Evolutionary conservation across 2,888 invertebrate genomes (phyloP), one percentile per base, ranked within the genome.

Genomic region (Drosophila ezoana): DNA sequence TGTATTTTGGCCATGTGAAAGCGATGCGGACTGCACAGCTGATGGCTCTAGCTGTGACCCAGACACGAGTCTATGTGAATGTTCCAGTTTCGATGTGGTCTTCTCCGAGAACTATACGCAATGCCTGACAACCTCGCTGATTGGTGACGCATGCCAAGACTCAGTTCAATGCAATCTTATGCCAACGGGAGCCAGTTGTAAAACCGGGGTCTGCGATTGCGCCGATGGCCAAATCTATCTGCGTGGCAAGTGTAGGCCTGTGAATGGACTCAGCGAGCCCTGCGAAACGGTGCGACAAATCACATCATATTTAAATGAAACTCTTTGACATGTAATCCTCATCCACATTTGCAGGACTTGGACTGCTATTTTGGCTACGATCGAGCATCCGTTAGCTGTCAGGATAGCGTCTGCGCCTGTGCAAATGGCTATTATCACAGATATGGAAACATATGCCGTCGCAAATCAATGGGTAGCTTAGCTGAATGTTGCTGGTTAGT

Each of bases 181-280:
- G 92, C 92, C 92, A 90, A 90, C 92, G 79, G 91, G 92, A 91
- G 91, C 92, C 87, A 90, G 85, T 79, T 92, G 92, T 90, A 91
- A 90, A 85, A 79, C 90, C 78, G 90, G 91, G 90, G 90, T 90
- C 89, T 92, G 92, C 89, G 90, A 90, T 89, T 92, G 92, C 86
- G 89, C 89, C 81, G 90, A 91, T 83, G 91, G 90, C 79, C 89
- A 90, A 73, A 91, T 84, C 68, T 92, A 91, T 89, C 81, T 92
- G 72, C 83, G 88, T 66, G 92, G 92, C 76, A 89, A 90, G 79
- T 92, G 92, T 87, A 85, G 90, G 72, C 86, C 81, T 82, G 69
- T 92, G 72, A 91, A 90, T 61, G 87, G 87, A 79, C 86, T 92
- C 56, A 83, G 87, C 73, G 87, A 90, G 74, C 76, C 80, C 69